phyloP scores from a whole-genome alignment of 2,113 vertebrate genomes.

The Redunca redunca region DNA sequence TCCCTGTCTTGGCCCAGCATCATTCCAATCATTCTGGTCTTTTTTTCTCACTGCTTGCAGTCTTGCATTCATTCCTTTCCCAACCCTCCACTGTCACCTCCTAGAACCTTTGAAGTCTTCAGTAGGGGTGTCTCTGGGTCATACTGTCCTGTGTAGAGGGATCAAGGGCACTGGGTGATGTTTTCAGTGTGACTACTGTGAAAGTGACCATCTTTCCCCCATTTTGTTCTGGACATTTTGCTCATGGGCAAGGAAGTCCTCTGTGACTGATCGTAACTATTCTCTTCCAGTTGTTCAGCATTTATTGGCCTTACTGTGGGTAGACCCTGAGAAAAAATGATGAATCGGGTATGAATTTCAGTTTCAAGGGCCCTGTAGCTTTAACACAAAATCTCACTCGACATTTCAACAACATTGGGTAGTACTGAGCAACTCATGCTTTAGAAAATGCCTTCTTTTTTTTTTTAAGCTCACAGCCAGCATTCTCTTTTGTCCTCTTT shows the following conservation, averaged over 20 bases:
- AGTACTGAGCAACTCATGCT: neutral
- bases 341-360: neutral
- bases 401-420: neutral
- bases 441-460: neutral
- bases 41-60: neutral
- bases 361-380: neutral
- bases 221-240: neutral
- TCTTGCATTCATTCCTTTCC: neutral
- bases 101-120: neutral
- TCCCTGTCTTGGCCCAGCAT: neutral
- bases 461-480: neutral
- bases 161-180: neutral
- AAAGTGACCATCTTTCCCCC: neutral
- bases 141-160: rapidly evolving
- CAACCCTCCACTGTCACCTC: neutral
- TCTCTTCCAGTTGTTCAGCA: neutral
- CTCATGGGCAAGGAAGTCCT: neutral
- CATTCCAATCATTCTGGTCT: neutral
- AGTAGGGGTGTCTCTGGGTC: neutral
- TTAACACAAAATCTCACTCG: neutral
- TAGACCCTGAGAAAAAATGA: neutral
- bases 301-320: neutral
- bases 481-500: neutral
- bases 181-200: neutral
- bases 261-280: neutral